Base-by-base conservation (phyloP, 2,113 vertebrate species). In the Bubo blakistoni region DNA sequence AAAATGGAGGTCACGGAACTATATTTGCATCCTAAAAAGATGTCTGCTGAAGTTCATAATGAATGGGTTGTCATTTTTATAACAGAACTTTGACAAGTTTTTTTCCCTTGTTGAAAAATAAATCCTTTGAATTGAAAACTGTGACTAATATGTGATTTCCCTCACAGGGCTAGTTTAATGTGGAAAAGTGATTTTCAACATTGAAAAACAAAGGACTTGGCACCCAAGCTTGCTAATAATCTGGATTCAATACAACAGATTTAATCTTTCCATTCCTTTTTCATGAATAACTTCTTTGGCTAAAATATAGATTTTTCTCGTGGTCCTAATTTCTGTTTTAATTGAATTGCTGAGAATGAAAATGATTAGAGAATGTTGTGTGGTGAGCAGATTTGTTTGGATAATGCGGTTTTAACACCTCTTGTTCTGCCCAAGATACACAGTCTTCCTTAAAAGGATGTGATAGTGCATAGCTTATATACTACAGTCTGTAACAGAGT, bases 321-420 rank as follows among this genome's bases (percentile, higher is more conserved):
- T 81, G 47, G 66, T 74, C 83, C 8, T 83, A 52, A 86, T 95
- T 97, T 94, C 76, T 97, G 21, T 83, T 95, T 97, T 95, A 96
- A 94, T 72, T 95, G 87, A 88, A 88, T 55, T 96, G 55, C 34
- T 81, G n/a, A 90, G 82, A 95, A 94, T 76, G 66, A 97, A 97
- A 97, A 96, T 92, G 16, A 92, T 97, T 94, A 95, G 74, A 54
- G n/a, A 80, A 92, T 80, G 94, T 81, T 92, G 58, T 74, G 57
- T 89, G 59, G 69, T 83, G 71, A 95, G 67, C 89, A 94, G 91
- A 93, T 97, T 87, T 96, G 78, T 97, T 96, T 94, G 79, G 86
- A 74, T 96, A 94, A 93, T 93, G 92, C 86, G 25, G 67, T 81
- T 97, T 97, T 90, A 96, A 92, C 84, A 92, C 65, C 70, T 94